phyloP scores from a whole-genome alignment of 2,888 invertebrate genomes.

The Ypsolopha sequella region DNA sequence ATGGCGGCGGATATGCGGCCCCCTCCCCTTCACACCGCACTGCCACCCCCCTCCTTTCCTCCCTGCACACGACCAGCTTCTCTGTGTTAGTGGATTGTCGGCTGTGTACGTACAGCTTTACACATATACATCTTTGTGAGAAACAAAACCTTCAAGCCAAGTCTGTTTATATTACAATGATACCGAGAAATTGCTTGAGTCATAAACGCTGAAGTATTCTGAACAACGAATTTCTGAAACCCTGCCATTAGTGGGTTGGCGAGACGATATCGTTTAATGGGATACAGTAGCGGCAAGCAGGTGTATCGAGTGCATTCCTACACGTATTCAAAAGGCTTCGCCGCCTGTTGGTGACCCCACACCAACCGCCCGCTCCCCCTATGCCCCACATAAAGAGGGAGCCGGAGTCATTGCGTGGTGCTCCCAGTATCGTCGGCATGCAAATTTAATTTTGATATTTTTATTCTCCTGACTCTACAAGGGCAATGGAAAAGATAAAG shows the following conservation, averaged over 20 bases:
- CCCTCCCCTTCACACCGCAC: slow-evolving; percentile 3
- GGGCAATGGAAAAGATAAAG: slow-evolving; percentile 55
- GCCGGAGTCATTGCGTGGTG: slow-evolving; percentile 20
- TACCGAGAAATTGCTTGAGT: not conserved
- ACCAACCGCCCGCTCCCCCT: slow-evolving; percentile 2
- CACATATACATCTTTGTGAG: too few relatives aligned
- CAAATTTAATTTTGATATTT: slow-evolving; percentile 64
- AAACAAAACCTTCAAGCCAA: not conserved
- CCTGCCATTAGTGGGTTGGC: not conserved
- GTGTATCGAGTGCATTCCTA: slow-evolving; percentile 37
- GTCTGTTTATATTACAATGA: not conserved
- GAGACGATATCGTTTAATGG: not conserved
- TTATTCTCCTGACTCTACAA: slow-evolving; percentile 52
- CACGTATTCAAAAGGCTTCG: slow-evolving; percentile 35
- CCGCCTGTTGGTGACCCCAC: slow-evolving; percentile 30
- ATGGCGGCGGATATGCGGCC: slow-evolving; percentile 33
- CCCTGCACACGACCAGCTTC: not conserved
- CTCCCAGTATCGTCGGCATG: slow-evolving; percentile 43
- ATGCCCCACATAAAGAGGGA: not conserved
- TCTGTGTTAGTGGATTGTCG: not conserved
- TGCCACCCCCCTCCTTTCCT: not conserved
- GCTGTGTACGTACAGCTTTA: too few relatives aligned
- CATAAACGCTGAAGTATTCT: slow-evolving; percentile 12
- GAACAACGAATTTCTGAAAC: slow-evolving; percentile 4
- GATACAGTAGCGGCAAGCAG: slow-evolving; percentile 1